Base-by-base conservation (phyloP, 2,888 invertebrate species). In the Panzeria rudis region DNA sequence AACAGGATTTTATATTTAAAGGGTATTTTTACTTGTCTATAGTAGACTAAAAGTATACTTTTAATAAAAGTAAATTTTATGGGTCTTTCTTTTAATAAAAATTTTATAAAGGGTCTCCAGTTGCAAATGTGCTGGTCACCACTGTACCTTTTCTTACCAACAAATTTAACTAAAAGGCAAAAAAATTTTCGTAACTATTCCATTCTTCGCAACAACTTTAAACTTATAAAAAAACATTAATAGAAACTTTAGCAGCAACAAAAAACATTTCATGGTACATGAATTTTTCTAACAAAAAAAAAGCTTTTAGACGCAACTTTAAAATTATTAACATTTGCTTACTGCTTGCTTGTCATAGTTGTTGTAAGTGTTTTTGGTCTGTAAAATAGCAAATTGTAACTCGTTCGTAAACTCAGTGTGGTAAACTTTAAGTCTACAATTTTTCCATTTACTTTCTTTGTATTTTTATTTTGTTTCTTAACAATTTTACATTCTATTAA, bases 401-500 rank as follows among this genome's bases (percentile, higher is more conserved):
- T 38, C 13, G 41, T 64, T 25, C 23, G 17, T 20, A 44, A 56
- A 69, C 11, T 61, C 17, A n/a, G 13, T 44, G 71, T 23, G 47
- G 56, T 20, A 68, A 77, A 77, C 13, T 77, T 66, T 59, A 54
- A 50, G 32, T 54, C 8, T 29, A n/a, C 3, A 41, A 52, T 29
- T 38, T 66, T 20, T 17, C 1, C 11, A 61, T 20, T 38, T 32
- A 29, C n/a, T 32, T 38, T 44, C 2, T 38, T 25, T 44, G 1
- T 61, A 9, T 29, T 41, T 38, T 56, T 29, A 7, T 56, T 54
- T 76, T 64, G 44, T 76, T 82, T 71, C 44, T 56, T 44, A 81
- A 76, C 62, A 76, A 76, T 64, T 83, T 77, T 64, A 56, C 64
- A 68, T 80, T 66, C 66, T 56, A 83, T 66, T 71, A 41, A 76